phyloP scores from a whole-genome alignment of 1,140 invertebrate genomes.

The Ostrea edulis region DNA sequence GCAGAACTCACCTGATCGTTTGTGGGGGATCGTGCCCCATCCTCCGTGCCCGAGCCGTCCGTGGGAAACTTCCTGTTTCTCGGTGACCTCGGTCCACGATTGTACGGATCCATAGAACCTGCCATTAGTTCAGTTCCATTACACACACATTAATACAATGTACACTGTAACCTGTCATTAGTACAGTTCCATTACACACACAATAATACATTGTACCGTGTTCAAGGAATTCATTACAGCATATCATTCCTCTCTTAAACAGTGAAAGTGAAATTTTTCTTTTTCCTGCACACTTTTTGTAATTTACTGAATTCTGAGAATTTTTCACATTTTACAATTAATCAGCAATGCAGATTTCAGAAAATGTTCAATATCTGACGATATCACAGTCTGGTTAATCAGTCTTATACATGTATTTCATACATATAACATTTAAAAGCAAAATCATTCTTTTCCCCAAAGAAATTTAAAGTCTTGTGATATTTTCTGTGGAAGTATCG shows the following conservation, averaged over 20 bases:
- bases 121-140: conserved; percentile 12
- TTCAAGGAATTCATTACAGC: too few relatives aligned
- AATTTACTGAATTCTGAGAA: too few relatives aligned
- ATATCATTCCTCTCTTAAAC: too few relatives aligned
- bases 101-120: conserved; percentile 90
- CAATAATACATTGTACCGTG: too few relatives aligned
- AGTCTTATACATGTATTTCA: too few relatives aligned
- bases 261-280: too few relatives aligned
- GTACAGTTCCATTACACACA: not conserved
- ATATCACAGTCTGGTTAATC: too few relatives aligned
- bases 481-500: not conserved
- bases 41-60: conserved; percentile 66
- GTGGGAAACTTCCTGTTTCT: conserved; percentile 81
- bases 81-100: conserved; percentile 90
- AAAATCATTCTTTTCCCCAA: not conserved
- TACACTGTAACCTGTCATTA: conserved; percentile 78
- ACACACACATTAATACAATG: too few relatives aligned
- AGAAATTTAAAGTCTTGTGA: not conserved
- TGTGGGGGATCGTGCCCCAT: conserved; percentile 86
- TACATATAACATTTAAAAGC: not conserved
- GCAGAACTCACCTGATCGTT: conserved; percentile 88
- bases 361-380: too few relatives aligned
- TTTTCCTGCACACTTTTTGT: too few relatives aligned
- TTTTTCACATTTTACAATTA: too few relatives aligned
- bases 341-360: too few relatives aligned